These are phyloP conservation scores for Ricordea florida DNA, from an alignment of 92 coral and sea anemone genomes.

Conservation along the genomic window DNA sequence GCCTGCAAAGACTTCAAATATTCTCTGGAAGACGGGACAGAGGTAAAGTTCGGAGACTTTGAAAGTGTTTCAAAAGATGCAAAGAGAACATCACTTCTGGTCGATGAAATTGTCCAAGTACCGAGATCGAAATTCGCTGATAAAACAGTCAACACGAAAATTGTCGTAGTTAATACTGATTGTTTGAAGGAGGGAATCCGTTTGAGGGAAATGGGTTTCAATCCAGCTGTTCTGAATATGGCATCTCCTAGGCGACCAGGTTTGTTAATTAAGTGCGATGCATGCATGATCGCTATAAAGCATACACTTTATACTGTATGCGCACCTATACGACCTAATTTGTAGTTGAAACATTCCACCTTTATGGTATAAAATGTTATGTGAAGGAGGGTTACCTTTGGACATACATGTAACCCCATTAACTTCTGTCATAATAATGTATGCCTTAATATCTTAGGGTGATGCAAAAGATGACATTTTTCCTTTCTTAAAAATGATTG, in stretches of 20 bases:
- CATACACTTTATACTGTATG: too few species aligned
- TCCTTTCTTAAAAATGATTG: too few species aligned
- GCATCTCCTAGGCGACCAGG: slow-evolving; percentile 88
- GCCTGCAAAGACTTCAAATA: slow-evolving; percentile 72
- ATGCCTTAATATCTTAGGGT: too few species aligned
- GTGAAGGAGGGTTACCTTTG: too few species aligned
- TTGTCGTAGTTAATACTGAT: slow-evolving; percentile 65
- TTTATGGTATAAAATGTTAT: too few species aligned
- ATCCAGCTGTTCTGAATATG: slow-evolving; percentile 87
- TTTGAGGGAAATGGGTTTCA: slow-evolving; percentile 54
- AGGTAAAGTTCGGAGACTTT: slow-evolving; percentile 53
- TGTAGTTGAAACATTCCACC: too few species aligned
- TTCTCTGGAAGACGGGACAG: slow-evolving; percentile 45
- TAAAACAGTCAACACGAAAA: slow-evolving; percentile 16
- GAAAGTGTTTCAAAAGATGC: slow-evolving; percentile 73
- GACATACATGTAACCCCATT: too few species aligned
- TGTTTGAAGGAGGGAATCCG: slow-evolving; percentile 76
- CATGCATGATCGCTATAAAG: background rate
- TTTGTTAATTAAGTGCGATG: background rate
- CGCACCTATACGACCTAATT: too few species aligned
- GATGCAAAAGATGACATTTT: too few species aligned
- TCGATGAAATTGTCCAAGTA: slow-evolving; percentile 21
- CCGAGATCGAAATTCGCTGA: background rate
- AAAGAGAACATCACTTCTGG: slow-evolving; percentile 55
- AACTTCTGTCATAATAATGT: too few species aligned